These are phyloP conservation scores for Hemithea aestivaria DNA, from an alignment of 2,888 invertebrate genomes.

Conservation along the genomic window DNA sequence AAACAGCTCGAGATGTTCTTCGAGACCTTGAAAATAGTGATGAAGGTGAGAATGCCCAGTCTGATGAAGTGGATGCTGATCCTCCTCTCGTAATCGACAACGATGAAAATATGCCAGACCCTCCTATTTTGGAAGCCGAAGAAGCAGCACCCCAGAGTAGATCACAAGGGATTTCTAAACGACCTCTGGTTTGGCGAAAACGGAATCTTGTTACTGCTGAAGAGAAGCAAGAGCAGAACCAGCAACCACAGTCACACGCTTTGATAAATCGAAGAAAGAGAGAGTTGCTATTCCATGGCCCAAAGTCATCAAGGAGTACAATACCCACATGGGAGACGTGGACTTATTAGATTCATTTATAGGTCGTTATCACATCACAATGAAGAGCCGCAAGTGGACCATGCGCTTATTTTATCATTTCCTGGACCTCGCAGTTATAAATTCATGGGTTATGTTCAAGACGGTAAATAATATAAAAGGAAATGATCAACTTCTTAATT, in stretches of 20 bases:
- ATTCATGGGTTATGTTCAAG: slow-evolving; percentile 38
- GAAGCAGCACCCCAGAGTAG: slow-evolving; percentile 32
- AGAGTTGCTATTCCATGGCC: slow-evolving; percentile 26
- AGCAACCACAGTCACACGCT: slow-evolving; percentile 32
- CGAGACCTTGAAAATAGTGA: slow-evolving; percentile 35
- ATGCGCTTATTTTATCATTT: slow-evolving; percentile 40
- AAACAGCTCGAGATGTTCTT: slow-evolving; percentile 35
- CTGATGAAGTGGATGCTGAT: slow-evolving; percentile 34
- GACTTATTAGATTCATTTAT: slow-evolving; percentile 28
- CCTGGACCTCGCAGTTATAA: slow-evolving; percentile 35
- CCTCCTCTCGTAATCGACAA: slow-evolving; percentile 33
- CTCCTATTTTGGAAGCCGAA: slow-evolving; percentile 34
- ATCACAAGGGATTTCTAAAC: slow-evolving; percentile 35
- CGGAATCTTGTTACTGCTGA: slow-evolving; percentile 35
- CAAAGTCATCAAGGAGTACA: slow-evolving; percentile 32
- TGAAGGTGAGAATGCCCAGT: slow-evolving; percentile 32
- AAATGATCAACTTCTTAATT: slow-evolving; percentile 36
- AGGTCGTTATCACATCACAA: slow-evolving; percentile 33
- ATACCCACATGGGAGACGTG: slow-evolving; percentile 32
- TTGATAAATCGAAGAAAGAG: slow-evolving; percentile 28
- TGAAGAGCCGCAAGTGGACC: slow-evolving; percentile 38
- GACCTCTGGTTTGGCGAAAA: slow-evolving; percentile 40
- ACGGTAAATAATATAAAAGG: slow-evolving; percentile 30
- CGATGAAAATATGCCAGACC: slow-evolving; percentile 34
- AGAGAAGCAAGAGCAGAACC: slow-evolving; percentile 39